phyloP scores from a whole-genome alignment of 1,140 invertebrate genomes.

The Sycophaga agraensis region DNA sequence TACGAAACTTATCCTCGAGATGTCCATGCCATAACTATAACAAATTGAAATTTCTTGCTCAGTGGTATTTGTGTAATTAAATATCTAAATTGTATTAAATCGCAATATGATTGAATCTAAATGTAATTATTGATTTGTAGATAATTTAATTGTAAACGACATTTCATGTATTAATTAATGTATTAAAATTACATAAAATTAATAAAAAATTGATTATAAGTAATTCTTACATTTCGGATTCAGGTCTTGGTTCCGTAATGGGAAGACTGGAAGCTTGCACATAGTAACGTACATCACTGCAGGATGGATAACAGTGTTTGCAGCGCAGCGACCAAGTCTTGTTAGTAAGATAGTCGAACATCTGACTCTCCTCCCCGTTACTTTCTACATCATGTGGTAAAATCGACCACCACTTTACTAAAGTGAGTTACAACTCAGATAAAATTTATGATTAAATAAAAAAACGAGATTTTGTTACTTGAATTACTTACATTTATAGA shows the following conservation, averaged over 20 bases:
- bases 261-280: constrained; percentile 23
- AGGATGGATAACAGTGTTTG: constrained; percentile 38
- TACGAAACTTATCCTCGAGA: constrained; percentile 39
- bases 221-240: constrained; percentile 14
- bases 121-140: too few relatives aligned
- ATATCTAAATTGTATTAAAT: too few relatives aligned
- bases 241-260: not conserved
- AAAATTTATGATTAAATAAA: too few relatives aligned
- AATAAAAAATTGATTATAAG: not conserved
- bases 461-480: not conserved
- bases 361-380: constrained; percentile 9
- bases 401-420: constrained; percentile 36
- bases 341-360: not conserved
- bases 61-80: too few relatives aligned
- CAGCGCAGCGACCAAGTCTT: constrained; percentile 30
- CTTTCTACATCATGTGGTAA: constrained; percentile 29
- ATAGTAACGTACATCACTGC: constrained; percentile 35
- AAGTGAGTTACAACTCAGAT: too few relatives aligned
- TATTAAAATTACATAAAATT: too few relatives aligned
- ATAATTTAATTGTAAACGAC: too few relatives aligned
- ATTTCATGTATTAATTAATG: not conserved
- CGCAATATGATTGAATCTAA: too few relatives aligned
- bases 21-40: constrained; percentile 26
- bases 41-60: too few relatives aligned
- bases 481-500: constrained; percentile 11